These are phyloP conservation scores for Tenthredo notha DNA, from an alignment of 2,888 invertebrate genomes.

Conservation along the genomic window DNA sequence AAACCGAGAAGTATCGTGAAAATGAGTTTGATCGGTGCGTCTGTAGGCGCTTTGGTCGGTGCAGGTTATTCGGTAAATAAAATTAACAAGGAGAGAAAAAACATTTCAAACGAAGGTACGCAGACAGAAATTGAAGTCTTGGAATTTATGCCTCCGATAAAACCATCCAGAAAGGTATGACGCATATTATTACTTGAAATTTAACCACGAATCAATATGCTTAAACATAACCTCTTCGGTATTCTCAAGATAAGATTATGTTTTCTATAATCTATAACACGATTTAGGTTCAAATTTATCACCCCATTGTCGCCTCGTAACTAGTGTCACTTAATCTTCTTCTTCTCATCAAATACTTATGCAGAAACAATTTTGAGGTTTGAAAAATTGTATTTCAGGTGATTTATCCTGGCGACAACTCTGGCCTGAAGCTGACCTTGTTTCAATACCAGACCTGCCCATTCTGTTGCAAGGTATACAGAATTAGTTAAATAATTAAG, in stretches of 20 bases:
- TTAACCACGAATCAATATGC: not conserved
- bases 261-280: not conserved
- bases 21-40: constrained; percentile 81
- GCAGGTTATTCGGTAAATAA: constrained; percentile 79
- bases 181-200: not conserved
- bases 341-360: not conserved
- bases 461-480: constrained; percentile 94
- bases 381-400: constrained; percentile 79
- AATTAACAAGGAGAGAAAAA: constrained; percentile 76
- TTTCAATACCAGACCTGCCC: constrained; percentile 99
- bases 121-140: constrained; percentile 74
- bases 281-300: not conserved
- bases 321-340: not conserved
- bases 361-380: not conserved
- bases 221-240: constrained; percentile 29
- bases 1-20: constrained; percentile 76
- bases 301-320: not conserved
- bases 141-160: constrained; percentile 77
- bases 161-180: constrained; percentile 79
- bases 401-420: constrained; percentile 83
- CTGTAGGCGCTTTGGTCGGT: constrained; percentile 80
- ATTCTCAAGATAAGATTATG: not conserved
- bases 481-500: not conserved
- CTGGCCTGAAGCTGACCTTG: constrained; percentile 89
- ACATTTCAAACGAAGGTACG: constrained; percentile 78